phyloP scores from a whole-genome alignment of 1,140 invertebrate species.

The Teleogryllus occipitalis region DNA sequence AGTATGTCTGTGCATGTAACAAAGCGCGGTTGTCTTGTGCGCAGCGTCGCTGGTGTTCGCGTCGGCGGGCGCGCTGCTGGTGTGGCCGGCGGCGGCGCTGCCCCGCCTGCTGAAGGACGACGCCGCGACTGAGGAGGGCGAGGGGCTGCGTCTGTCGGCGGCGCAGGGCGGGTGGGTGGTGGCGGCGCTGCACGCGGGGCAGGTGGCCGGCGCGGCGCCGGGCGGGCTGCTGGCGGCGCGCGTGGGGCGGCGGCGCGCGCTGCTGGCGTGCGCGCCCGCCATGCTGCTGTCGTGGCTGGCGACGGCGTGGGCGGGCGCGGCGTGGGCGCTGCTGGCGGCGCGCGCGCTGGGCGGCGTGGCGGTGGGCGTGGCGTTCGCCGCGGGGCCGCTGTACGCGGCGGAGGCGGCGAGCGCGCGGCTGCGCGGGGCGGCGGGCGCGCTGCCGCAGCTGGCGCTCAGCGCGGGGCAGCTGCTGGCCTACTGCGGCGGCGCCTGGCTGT shows the following conservation, averaged over 20 bases:
- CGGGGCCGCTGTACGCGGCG: neutral
- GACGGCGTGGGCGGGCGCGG: neutral
- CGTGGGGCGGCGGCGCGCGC: too few species aligned
- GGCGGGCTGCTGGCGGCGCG: neutral
- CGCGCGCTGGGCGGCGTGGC: neutral
- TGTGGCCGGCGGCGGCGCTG: neutral
- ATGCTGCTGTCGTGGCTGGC: neutral
- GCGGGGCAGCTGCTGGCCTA: neutral
- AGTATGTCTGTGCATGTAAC: too few species aligned
- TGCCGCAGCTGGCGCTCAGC: neutral
- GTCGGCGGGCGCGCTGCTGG: neutral
- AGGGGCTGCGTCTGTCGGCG: neutral
- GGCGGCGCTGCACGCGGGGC: too few species aligned
- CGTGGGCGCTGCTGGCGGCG: neutral
- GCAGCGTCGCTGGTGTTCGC: neutral
- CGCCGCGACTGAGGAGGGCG: too few species aligned
- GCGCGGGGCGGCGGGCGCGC: too few species aligned
- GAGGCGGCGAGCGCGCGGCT: neutral
- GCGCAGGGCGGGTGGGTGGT: neutral
- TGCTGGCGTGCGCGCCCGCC: neutral
- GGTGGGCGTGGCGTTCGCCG: neutral
- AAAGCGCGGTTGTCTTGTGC: neutral
- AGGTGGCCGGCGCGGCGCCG: neutral
- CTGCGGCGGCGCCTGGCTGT: neutral
- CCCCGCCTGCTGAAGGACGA: neutral